phyloP scores from a whole-genome alignment of 2,888 invertebrate genomes.

The Flabesymbios commensalis region DNA sequence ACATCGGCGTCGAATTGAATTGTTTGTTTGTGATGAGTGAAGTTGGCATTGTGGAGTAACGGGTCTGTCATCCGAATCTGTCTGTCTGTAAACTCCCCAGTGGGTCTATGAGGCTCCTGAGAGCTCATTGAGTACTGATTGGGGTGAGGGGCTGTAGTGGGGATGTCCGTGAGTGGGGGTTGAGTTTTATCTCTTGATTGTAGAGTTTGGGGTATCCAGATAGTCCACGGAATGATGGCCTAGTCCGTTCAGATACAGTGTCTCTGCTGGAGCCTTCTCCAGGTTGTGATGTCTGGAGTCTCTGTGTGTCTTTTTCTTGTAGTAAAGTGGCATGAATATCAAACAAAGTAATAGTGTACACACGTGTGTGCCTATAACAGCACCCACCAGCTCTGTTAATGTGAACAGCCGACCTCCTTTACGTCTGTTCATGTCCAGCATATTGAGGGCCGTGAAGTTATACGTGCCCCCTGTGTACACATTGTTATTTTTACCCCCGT shows the following conservation, averaged over 20 bases:
- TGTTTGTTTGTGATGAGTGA: too few species aligned
- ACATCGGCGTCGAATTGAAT: too few species aligned
- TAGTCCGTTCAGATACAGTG: constrained; percentile 5
- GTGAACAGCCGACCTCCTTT: constrained; percentile 40
- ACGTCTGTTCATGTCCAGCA: constrained; percentile 4
- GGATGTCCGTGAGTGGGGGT: too few species aligned
- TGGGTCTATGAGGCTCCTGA: too few species aligned
- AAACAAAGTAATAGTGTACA: constrained; percentile 54
- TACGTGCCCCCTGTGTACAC: background rate
- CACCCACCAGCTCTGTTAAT: constrained; percentile 55
- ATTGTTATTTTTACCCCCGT: background rate
- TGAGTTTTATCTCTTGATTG: background rate
- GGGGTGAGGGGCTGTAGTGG: too few species aligned
- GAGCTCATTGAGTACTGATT: too few species aligned
- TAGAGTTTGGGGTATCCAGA: constrained; percentile 3
- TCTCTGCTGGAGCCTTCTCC: constrained; percentile 8
- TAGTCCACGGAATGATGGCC: constrained; percentile 6
- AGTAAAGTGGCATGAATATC: constrained; percentile 37
- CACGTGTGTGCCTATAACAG: constrained; percentile 57
- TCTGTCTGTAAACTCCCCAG: too few species aligned
- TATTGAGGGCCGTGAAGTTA: constrained; percentile 8
- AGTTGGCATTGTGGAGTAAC: too few species aligned
- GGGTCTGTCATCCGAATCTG: too few species aligned
- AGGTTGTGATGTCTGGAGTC: background rate
- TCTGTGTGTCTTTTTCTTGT: background rate